phyloP scores from a whole-genome alignment of 1,140 invertebrate genomes.

The Zaprionus vittiger region DNA sequence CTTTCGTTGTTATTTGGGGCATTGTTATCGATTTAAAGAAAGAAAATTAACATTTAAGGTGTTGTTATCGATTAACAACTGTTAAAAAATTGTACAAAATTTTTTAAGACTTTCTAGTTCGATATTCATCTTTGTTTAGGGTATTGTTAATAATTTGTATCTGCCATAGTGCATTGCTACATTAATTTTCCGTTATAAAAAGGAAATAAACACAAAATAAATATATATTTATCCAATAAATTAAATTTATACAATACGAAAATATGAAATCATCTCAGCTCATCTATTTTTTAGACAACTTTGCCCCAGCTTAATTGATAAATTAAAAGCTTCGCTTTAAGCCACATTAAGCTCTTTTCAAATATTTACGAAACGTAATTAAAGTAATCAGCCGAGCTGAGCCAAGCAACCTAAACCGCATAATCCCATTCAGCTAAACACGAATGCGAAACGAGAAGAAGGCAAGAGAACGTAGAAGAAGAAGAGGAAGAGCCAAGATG shows the following conservation, averaged over 20 bases:
- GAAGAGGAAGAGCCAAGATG: not conserved
- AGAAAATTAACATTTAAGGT: too few relatives aligned
- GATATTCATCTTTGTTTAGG: too few relatives aligned
- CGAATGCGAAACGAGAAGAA: constrained; percentile 16
- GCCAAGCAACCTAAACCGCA: constrained; percentile 20
- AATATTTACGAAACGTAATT: constrained; percentile 16
- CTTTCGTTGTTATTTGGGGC: too few relatives aligned
- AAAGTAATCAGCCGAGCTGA: constrained; percentile 12
- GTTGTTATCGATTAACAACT: too few relatives aligned
- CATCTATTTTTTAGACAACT: constrained; percentile 7
- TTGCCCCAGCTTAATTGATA: not conserved
- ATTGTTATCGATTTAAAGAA: too few relatives aligned
- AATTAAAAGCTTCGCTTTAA: constrained; percentile 8
- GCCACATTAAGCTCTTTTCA: constrained; percentile 8
- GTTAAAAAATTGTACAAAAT: too few relatives aligned
- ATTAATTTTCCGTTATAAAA: too few relatives aligned
- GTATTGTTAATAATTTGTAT: too few relatives aligned
- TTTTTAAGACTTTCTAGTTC: too few relatives aligned
- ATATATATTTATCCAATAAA: not conserved
- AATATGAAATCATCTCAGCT: constrained; percentile 1
- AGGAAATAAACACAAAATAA: too few relatives aligned
- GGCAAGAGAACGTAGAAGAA: not conserved
- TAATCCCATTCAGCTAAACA: constrained; percentile 33
- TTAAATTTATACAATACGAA: not conserved
- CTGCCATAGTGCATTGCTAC: too few relatives aligned